Evolutionary conservation across 2,888 invertebrate genomes (phyloP), one percentile per base, ranked within the genome.

Genomic region (Lithophane socia): DNA sequence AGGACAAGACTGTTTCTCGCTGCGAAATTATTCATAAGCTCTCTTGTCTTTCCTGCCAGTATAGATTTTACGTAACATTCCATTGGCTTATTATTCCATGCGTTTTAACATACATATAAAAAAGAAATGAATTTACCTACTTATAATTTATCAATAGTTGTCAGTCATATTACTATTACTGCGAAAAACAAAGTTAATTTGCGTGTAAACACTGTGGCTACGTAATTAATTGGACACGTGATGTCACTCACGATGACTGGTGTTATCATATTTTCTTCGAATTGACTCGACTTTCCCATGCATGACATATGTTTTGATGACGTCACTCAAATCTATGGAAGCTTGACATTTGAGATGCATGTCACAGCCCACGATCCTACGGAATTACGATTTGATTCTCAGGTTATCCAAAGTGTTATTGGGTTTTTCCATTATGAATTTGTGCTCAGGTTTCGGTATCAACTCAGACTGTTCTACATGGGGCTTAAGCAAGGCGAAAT

Each of bases 141-240:
- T 4, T 44, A 12, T 1, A 16, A 37, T 37, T 37, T 42, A 42
- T 63, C 4, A 63, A 44, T 29, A 24, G 24, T 42, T 29, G 42
- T 52, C 47, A 61, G n/a, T n/a, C n/a, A n/a, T n/a, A n/a, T n/a
- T n/a, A n/a, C n/a, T 24, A 56, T n/a, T 74, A 54, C 47, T 47
- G 21, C 2, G 52, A 58, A 82, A 67, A 47, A 67, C 18, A 16
- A 12, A 42, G 24, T 65, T 52, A 74, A 49, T 56, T 82, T 44
- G 16, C 9, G 42, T 44, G 49, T 37, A 68, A 63, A 67, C 16
- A 49, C 3, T 2, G 3, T 37, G 12, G 37, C n/a, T 37, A 44
- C 44, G 18, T 76, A 76, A 82, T 76, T 58, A 76, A 82, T 64
- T 68, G 21, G 16, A 68, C 3, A 29, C 21, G 21, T 61, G 66